Evolutionary conservation across 2,797 vertebrate species (phyloP).

Genomic region (Caiman crocodilus): DNA sequence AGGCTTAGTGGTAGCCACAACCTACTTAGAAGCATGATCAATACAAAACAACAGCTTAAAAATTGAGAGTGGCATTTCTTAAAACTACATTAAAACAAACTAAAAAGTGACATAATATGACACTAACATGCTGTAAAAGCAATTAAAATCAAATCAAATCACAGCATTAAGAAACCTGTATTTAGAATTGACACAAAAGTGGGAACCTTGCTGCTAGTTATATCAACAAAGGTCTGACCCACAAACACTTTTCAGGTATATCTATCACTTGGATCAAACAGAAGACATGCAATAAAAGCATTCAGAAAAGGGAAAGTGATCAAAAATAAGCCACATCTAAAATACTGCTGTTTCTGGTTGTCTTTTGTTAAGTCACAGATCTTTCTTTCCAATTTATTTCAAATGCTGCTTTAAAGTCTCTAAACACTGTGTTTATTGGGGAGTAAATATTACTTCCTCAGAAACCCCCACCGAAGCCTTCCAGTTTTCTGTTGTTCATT

Average conservation of each 20-base stretch:
- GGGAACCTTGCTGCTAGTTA: not conserved
- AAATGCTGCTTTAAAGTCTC: not conserved
- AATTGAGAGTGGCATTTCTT: not conserved
- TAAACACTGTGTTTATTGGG: not conserved
- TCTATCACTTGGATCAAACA: not conserved
- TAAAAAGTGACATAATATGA: not conserved
- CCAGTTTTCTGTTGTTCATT: not conserved
- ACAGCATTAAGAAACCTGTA: not conserved
- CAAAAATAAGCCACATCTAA: not conserved
- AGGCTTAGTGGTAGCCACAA: not conserved
- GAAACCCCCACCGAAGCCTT: not conserved
- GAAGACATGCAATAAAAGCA: fast-evolving
- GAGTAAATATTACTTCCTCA: not conserved
- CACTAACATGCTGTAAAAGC: not conserved
- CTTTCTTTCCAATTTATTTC: not conserved
- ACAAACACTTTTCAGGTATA: not conserved
- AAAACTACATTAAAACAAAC: not conserved
- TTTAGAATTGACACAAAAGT: not conserved
- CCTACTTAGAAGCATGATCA: too few species aligned
- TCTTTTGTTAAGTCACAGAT: not conserved
- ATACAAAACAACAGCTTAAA: too few species aligned
- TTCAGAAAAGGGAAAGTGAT: not conserved
- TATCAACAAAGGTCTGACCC: not conserved
- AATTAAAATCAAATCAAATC: not conserved
- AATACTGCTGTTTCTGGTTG: too few species aligned